Conservation (phyloP, 2,797 vertebrate genomes). For the Myotis myotis region DNA sequence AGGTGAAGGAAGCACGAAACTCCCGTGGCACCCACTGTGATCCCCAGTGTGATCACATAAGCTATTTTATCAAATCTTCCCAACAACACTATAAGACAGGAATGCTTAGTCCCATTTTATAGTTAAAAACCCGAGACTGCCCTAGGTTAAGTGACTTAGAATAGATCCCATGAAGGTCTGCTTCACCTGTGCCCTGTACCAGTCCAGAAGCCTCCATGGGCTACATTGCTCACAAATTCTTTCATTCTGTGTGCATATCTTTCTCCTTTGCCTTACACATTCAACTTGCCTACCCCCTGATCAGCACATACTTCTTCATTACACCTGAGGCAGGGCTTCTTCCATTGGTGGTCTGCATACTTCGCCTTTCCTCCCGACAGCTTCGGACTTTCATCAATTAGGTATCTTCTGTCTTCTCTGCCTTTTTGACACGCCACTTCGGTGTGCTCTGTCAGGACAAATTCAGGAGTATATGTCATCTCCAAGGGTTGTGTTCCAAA, state of each 20-base stretch:
- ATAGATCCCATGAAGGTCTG: not conserved
- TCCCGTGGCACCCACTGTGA: not conserved
- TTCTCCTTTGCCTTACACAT: not conserved
- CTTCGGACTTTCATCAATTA: not conserved
- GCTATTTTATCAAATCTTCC: not conserved
- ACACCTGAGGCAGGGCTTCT: not conserved
- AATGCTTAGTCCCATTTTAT: not conserved
- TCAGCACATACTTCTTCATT: not conserved
- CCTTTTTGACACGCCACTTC: not conserved
- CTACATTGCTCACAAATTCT: not conserved
- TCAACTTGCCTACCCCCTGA: not conserved
- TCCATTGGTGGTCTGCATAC: not conserved
- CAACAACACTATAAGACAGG: not conserved
- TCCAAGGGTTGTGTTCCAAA: not conserved
- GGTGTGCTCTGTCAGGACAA: not conserved
- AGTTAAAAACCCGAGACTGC: not conserved
- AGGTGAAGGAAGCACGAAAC: not conserved
- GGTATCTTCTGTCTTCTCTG: not conserved
- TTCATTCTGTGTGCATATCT: not conserved
- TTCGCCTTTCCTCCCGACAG: not conserved
- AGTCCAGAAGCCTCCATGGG: not conserved
- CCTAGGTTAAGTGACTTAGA: not conserved
- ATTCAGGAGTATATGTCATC: not conserved
- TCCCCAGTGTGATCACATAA: not conserved
- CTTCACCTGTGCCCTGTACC: not conserved